These are phyloP conservation scores for Epinotia bilunana DNA, from an alignment of 2,888 invertebrate species.

Conservation along the genomic window DNA sequence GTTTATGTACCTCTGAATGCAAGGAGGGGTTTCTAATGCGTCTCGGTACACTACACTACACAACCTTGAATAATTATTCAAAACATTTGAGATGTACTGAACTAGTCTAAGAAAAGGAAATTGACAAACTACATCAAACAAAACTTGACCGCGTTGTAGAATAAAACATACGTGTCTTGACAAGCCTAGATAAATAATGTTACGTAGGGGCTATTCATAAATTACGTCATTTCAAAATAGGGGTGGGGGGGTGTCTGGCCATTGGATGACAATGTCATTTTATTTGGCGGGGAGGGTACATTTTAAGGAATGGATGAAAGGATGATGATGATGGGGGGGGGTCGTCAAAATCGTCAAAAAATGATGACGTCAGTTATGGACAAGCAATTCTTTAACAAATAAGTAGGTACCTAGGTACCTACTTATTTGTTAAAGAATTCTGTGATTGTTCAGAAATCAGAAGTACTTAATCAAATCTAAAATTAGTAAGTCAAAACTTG, in stretches of 20 bases:
- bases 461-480: neutral
- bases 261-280: too few species aligned
- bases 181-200: conserved; percentile 51
- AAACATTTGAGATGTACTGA: conserved; percentile 13
- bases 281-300: too few species aligned
- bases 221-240: too few species aligned
- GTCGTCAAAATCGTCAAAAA: too few species aligned
- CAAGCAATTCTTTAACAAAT: neutral
- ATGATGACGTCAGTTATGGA: too few species aligned
- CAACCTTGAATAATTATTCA: conserved; percentile 59
- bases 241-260: too few species aligned
- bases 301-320: too few species aligned
- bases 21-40: conserved; percentile 59
- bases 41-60: conserved; percentile 61
- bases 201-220: too few species aligned
- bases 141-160: conserved; percentile 43
- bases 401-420: too few species aligned
- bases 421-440: neutral
- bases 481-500: conserved; percentile 6
- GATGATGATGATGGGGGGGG: too few species aligned
- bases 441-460: conserved; percentile 1
- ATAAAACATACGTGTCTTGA: conserved; percentile 50
- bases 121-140: conserved; percentile 13
- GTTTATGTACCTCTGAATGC: conserved; percentile 60
- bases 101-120: conserved; percentile 3